Percentiles rank a stretch among this genome's conserved stretches.
phyloP scores from a whole-genome alignment of 2,113 vertebrate genomes.

The Uria aalge region DNA sequence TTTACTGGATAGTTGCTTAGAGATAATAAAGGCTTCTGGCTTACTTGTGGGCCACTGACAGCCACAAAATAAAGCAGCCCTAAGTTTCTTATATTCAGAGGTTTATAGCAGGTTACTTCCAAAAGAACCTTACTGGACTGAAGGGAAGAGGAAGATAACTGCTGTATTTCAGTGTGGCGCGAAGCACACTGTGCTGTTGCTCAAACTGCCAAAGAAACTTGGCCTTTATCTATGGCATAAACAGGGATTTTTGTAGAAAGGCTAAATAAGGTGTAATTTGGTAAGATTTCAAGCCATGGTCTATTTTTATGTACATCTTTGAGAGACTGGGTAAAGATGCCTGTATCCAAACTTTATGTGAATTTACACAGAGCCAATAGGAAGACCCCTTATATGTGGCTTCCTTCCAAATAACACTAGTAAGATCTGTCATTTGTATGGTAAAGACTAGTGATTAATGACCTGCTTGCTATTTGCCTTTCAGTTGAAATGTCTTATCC shows the following conservation, averaged over 20 bases:
- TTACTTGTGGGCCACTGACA: neutral
- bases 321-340: neutral
- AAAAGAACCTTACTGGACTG: neutral
- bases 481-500: neutral
- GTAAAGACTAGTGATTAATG: neutral
- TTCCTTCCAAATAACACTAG: neutral
- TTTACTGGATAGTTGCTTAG: neutral
- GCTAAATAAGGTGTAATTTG: neutral
- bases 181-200: neutral
- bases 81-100: neutral
- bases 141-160: neutral
- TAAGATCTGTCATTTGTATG: neutral
- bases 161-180: neutral
- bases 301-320: neutral
- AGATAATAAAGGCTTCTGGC: neutral
- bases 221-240: neutral
- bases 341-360: neutral
- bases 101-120: neutral
- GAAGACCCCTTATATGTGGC: neutral
- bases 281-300: neutral
- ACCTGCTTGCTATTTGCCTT: neutral
- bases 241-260: neutral
- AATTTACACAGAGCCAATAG: neutral
- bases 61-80: neutral
- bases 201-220: neutral